phyloP scores from a whole-genome alignment of 2,113 vertebrate species.

The Trichechus manatus region DNA sequence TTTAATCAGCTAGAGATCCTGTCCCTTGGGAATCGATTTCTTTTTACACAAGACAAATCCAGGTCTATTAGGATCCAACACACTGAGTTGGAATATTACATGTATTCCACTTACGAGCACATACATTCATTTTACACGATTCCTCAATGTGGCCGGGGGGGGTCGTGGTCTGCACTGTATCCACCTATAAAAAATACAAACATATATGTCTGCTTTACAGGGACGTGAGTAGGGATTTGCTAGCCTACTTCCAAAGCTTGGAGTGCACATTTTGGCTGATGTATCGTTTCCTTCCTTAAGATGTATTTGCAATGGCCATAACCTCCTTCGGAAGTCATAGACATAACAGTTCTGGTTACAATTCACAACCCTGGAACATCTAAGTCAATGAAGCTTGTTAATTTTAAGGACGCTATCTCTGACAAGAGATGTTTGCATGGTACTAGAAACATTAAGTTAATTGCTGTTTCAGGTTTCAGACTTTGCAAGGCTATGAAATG shows the following conservation, averaged over 20 bases:
- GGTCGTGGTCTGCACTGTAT: constrained; percentile 87
- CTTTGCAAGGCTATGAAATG: constrained; percentile 33
- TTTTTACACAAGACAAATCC: constrained; percentile 74
- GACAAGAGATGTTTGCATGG: constrained; percentile 46
- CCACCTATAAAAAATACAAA: constrained; percentile 91
- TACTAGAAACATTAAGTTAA: constrained; percentile 52
- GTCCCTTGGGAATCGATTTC: constrained; percentile 84
- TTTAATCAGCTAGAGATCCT: constrained; percentile 83
- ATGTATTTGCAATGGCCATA: constrained; percentile 44
- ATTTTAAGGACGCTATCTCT: neutral
- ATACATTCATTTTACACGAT: constrained; percentile 90
- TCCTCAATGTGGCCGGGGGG: constrained; percentile 87
- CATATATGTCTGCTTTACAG: constrained; percentile 88
- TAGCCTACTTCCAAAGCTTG: constrained; percentile 71
- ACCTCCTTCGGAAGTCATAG: constrained; percentile 54
- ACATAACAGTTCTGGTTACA: constrained; percentile 1
- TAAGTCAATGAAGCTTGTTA: constrained; percentile 28
- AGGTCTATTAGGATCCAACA: constrained; percentile 86
- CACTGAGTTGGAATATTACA: constrained; percentile 85
- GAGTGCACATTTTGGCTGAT: constrained; percentile 65
- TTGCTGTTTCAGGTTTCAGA: constrained; percentile 41
- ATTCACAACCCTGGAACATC: constrained; percentile 35
- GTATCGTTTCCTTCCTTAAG: constrained; percentile 57
- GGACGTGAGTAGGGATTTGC: constrained; percentile 83
- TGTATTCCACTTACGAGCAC: constrained; percentile 88